A percentile compares a stretch with the other conserved stretches of the same genome.
Conservation (phyloP, 2,113 vertebrate species). For the Nothoprocta perdicaria region DNA sequence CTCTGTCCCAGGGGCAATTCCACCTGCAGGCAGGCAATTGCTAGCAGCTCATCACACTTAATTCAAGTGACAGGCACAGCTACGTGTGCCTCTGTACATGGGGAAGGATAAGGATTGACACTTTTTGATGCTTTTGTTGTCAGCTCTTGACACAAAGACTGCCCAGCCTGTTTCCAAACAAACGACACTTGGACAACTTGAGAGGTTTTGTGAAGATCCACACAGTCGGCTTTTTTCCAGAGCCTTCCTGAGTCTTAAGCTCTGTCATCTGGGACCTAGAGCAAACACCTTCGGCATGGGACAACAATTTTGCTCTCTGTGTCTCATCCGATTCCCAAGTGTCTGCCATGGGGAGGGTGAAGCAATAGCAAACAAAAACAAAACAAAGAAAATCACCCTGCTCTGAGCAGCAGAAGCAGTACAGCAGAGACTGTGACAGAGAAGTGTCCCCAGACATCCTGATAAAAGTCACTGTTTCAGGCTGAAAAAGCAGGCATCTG, state of each 20-base stretch:
- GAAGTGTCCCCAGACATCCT: not conserved
- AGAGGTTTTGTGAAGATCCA: not conserved
- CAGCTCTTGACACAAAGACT: not conserved
- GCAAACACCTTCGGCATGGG: not conserved
- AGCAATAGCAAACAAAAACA: not conserved
- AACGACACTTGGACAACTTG: not conserved
- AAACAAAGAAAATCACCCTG: not conserved
- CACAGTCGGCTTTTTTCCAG: too few relatives aligned
- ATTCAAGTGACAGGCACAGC: rapidly evolving
- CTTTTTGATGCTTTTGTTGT: not conserved
- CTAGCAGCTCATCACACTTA: not conserved
- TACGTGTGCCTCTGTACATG: not conserved
- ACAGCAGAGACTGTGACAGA: not conserved
- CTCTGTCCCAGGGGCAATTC: not conserved
- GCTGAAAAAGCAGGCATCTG: not conserved
- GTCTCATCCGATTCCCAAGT: not conserved
- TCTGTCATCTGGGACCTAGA: not conserved
- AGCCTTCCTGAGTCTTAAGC: not conserved
- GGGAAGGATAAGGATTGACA: not conserved
- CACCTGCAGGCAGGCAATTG: not conserved
- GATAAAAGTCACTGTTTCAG: not conserved
- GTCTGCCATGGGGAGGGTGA: not conserved
- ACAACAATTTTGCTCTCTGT: not conserved
- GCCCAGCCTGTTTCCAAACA: not conserved
- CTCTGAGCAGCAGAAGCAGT: not conserved